Percentiles rank a stretch among this genome's conserved stretches.
phyloP scores from a whole-genome alignment of 2,888 invertebrate species.

The Junonia oenone region DNA sequence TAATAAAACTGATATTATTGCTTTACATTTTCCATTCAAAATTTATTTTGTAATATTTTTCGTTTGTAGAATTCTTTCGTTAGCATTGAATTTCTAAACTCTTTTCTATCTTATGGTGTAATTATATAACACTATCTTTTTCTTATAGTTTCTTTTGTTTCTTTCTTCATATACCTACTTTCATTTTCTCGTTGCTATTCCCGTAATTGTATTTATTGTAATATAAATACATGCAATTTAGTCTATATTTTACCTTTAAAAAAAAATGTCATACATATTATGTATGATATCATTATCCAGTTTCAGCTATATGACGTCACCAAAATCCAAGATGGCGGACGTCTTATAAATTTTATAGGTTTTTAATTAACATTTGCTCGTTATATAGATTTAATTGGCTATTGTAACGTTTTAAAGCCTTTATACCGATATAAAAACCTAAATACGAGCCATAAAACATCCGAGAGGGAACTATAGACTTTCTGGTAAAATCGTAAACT shows the following conservation, averaged over 20 bases:
- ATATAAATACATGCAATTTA: no score
- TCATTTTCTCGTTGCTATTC: no score
- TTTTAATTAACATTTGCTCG: not conserved
- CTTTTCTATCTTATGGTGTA: not conserved
- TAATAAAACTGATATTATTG: not conserved
- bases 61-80: not conserved
- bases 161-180: no score
- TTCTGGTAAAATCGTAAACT: constrained; percentile 19
- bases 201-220: no score
- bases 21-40: constrained; percentile 1
- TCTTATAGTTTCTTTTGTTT: no score
- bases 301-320: no score
- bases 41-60: not conserved
- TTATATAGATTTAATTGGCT: not conserved
- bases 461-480: constrained; percentile 10
- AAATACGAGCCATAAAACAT: constrained; percentile 14
- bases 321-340: no score
- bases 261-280: no score
- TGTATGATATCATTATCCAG: no score
- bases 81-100: not conserved
- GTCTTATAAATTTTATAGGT: not conserved
- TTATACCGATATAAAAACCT: constrained; percentile 14
- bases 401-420: not conserved
- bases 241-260: no score
- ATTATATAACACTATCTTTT: not conserved